Percentiles rank a stretch among this genome's conserved stretches.
These are phyloP conservation scores for Eulimnadia texana DNA, from an alignment of 1,140 invertebrate species.

Conservation along the genomic window DNA sequence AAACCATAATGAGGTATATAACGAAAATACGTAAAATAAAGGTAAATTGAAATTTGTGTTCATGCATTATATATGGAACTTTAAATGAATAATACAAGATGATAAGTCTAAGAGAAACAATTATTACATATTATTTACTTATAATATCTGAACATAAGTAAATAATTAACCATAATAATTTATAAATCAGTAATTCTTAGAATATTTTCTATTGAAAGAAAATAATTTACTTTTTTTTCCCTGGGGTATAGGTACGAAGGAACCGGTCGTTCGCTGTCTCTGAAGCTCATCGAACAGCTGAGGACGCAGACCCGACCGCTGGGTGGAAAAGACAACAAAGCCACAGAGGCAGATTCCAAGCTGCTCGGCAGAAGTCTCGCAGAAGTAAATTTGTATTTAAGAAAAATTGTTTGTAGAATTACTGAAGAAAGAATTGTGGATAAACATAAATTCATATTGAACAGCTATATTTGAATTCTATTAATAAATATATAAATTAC, in stretches of 20 bases:
- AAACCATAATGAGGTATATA: no score
- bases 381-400: slow-evolving; percentile 29
- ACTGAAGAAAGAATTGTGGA: background rate
- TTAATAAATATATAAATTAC: slow-evolving; percentile 1
- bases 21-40: no score
- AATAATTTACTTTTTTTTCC: background rate
- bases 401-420: background rate
- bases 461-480: background rate
- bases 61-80: no score
- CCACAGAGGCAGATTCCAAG: slow-evolving; percentile 11
- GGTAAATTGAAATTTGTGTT: no score
- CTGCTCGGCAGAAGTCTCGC: slow-evolving; percentile 33
- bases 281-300: slow-evolving; percentile 88
- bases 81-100: background rate
- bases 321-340: slow-evolving; percentile 17
- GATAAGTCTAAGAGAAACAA: no score
- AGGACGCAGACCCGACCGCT: slow-evolving; percentile 36
- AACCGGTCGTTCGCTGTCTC: slow-evolving; percentile 84
- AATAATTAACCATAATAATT: no score
- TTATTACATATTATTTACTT: no score
- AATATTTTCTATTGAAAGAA: background rate
- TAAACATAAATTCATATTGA: background rate
- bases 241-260: slow-evolving; percentile 70
- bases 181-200: no score
- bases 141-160: no score